These are phyloP conservation scores for Drosophila melanica DNA, from an alignment of 1,140 invertebrate genomes.

Conservation along the genomic window DNA sequence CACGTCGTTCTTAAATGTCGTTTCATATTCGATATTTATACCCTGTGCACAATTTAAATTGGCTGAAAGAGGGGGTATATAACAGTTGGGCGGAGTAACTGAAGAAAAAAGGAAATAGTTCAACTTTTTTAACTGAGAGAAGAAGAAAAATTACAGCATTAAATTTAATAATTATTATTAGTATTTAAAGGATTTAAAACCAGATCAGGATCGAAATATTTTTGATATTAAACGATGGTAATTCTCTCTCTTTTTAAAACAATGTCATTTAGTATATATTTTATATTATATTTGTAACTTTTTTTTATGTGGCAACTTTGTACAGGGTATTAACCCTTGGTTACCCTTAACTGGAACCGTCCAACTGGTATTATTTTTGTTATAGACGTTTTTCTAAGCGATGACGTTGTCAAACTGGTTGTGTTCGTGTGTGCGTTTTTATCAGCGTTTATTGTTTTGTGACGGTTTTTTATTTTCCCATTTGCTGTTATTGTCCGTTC, in stretches of 20 bases:
- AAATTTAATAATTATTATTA: no score
- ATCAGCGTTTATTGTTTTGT: constrained; percentile 80
- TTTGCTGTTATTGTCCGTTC: constrained; percentile 68
- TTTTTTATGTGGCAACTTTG: no score
- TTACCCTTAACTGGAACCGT: not conserved
- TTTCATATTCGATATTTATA: constrained; percentile 18
- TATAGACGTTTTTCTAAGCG: constrained; percentile 31
- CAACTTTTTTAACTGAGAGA: no score
- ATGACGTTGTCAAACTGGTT: constrained; percentile 79
- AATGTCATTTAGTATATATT: no score
- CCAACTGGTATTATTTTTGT: constrained; percentile 1
- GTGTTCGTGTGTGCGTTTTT: constrained; percentile 53
- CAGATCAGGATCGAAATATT: no score
- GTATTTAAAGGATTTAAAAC: no score
- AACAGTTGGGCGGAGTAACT: not conserved
- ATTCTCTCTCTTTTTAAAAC: no score
- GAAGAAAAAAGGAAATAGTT: no score
- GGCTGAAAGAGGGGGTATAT: not conserved
- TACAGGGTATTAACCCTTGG: not conserved
- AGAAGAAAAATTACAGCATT: no score
- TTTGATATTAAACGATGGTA: no score
- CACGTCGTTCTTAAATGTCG: not conserved
- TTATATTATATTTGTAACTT: no score
- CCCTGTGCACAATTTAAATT: not conserved
- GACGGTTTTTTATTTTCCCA: constrained; percentile 48